These are phyloP conservation scores for Drosophila dives DNA, from an alignment of 2,888 invertebrate species.

Conservation along the genomic window DNA sequence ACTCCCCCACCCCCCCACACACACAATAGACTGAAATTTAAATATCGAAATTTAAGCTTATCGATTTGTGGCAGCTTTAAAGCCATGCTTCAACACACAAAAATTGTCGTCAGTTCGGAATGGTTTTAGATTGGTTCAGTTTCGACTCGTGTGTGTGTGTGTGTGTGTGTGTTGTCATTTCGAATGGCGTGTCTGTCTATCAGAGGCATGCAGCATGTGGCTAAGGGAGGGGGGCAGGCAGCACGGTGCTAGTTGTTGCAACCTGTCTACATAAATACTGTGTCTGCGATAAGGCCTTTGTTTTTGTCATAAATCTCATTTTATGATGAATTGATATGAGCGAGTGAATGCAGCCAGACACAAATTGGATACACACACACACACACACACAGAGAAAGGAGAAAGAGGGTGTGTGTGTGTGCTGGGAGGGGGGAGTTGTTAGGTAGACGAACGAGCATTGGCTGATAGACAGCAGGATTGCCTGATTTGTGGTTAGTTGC, in stretches of 20 bases:
- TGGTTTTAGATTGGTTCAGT: constrained; percentile 19
- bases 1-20: neutral
- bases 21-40: constrained; percentile 25
- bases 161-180: constrained; percentile 61
- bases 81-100: constrained; percentile 26
- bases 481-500: constrained; percentile 44
- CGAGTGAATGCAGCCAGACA: constrained; percentile 68
- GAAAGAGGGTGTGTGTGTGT: neutral
- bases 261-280: constrained; percentile 82
- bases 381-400: constrained; percentile 12
- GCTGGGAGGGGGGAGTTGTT: neutral
- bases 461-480: constrained; percentile 45
- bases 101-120: constrained; percentile 15
- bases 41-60: constrained; percentile 48
- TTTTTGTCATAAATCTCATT: constrained; percentile 84
- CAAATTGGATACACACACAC: constrained; percentile 59
- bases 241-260: constrained; percentile 55
- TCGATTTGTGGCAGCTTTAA: constrained; percentile 69
- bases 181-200: constrained; percentile 72
- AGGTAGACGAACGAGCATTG: constrained; percentile 24
- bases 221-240: neutral
- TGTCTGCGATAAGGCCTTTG: constrained; percentile 84
- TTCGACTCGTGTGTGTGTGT: constrained; percentile 7
- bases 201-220: constrained; percentile 28
- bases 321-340: constrained; percentile 84